phyloP scores from a whole-genome alignment of 2,888 invertebrate species.

The Hyppa rectilinea region DNA sequence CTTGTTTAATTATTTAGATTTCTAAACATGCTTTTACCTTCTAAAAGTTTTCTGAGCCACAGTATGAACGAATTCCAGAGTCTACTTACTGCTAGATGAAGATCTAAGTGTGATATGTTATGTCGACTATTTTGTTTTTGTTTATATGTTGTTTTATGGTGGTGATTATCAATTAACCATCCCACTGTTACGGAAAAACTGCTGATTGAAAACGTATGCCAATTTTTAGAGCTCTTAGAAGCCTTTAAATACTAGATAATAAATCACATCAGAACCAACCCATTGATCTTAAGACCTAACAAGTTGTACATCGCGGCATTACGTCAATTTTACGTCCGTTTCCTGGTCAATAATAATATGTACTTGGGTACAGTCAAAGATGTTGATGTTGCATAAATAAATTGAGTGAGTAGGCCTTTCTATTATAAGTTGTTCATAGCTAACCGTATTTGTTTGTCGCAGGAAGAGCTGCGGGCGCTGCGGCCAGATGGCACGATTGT shows the following conservation, averaged over 20 bases:
- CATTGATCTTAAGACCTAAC: slow-evolving; percentile 40
- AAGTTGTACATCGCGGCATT: slow-evolving; percentile 40
- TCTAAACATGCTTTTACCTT: not conserved
- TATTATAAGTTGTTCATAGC: slow-evolving; percentile 36
- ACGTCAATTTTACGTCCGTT: no score
- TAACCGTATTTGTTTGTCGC: slow-evolving; percentile 56
- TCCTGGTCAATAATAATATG: slow-evolving; percentile 36
- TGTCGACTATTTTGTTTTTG: no score
- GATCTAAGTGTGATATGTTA: not conserved
- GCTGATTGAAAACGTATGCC: not conserved
- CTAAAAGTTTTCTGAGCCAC: not conserved
- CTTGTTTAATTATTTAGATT: not conserved
- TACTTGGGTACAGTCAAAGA: slow-evolving; percentile 21
- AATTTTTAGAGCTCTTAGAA: not conserved
- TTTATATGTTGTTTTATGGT: no score
- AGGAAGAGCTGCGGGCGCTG: slow-evolving; percentile 93
- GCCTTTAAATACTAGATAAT: not conserved
- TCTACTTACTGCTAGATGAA: not conserved
- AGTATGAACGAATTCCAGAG: not conserved
- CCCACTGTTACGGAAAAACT: not conserved
- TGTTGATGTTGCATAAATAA: slow-evolving; percentile 42
- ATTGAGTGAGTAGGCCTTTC: slow-evolving; percentile 44
- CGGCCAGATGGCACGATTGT: slow-evolving; percentile 96
- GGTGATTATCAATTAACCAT: not conserved
- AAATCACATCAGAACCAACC: not conserved